Evolutionary conservation across 2,113 vertebrate species (phyloP).

Genomic region (Myotis davidii): DNA sequence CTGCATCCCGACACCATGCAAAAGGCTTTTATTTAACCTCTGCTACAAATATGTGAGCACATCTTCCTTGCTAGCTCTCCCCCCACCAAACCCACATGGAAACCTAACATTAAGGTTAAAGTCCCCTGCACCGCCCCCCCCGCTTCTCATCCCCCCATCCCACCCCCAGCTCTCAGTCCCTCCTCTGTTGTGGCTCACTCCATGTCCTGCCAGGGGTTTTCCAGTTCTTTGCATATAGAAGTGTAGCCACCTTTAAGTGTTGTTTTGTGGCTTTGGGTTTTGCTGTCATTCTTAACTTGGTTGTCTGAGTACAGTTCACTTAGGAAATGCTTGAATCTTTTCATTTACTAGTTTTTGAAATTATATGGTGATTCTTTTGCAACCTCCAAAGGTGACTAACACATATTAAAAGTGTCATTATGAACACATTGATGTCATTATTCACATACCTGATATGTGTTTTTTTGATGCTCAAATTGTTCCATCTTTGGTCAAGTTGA

Average conservation of each 20-base stretch:
- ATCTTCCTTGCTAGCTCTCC: background rate
- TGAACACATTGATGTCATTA: background rate
- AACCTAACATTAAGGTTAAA: background rate
- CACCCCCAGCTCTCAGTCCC: too few relatives aligned
- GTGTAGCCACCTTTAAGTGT: background rate
- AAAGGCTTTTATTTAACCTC: background rate
- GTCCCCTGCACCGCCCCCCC: background rate
- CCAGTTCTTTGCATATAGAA: background rate
- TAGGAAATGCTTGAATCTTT: background rate
- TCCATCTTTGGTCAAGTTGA: background rate
- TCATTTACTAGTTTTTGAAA: background rate
- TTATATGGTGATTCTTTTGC: background rate
- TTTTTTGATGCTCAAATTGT: background rate
- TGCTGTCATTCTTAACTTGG: background rate
- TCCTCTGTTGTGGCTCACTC: too few relatives aligned
- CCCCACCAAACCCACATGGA: background rate
- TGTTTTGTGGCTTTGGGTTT: background rate
- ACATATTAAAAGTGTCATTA: background rate
- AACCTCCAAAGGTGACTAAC: background rate
- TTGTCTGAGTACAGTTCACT: background rate
- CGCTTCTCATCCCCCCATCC: too few relatives aligned
- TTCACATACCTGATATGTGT: background rate
- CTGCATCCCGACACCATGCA: rapidly evolving
- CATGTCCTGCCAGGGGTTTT: background rate
- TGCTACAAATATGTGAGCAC: background rate